Percentiles rank a stretch among this genome's conserved stretches.
Conservation (phyloP, 23 tunicate species). For the Styela clava region DNA sequence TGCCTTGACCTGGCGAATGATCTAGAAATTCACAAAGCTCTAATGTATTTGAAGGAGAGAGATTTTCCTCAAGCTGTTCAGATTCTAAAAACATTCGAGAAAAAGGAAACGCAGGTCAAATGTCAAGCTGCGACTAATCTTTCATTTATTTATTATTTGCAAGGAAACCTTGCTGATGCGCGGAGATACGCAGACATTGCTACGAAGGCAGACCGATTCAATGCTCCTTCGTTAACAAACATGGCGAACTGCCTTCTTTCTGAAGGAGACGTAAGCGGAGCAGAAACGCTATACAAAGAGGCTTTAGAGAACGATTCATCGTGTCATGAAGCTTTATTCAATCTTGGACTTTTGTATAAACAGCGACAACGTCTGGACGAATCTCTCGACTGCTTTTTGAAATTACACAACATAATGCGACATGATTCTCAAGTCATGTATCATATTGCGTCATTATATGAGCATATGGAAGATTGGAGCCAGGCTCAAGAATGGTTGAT, state of each 20-base stretch:
- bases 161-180: conserved; percentile 72
- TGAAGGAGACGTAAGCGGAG: conserved; percentile 60
- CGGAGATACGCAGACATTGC: conserved; percentile 81
- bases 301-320: conserved; percentile 88
- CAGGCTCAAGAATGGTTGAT: conserved; percentile 93
- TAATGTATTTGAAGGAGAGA: conserved; percentile 85
- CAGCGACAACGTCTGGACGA: conserved; percentile 41
- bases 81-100: conserved; percentile 91
- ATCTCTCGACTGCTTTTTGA: conserved; percentile 68
- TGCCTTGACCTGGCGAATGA: conserved; percentile 92
- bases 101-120: conserved; percentile 92
- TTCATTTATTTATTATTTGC: conserved; percentile 87
- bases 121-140: conserved; percentile 94
- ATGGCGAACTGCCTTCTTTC: conserved; percentile 56
- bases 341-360: conserved; percentile 78
- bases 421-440: conserved; percentile 76
- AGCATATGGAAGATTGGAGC: conserved; percentile 53
- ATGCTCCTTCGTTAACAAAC: conserved; percentile 81
- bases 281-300: conserved; percentile 69
- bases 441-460: conserved; percentile 73
- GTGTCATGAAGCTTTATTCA: conserved; percentile 91
- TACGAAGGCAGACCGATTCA: conserved; percentile 85
- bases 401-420: conserved; percentile 84
- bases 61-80: conserved; percentile 77
- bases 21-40: conserved; percentile 96